Base-by-base conservation (phyloP, 2,113 vertebrate species). In the Cairina moschata region DNA sequence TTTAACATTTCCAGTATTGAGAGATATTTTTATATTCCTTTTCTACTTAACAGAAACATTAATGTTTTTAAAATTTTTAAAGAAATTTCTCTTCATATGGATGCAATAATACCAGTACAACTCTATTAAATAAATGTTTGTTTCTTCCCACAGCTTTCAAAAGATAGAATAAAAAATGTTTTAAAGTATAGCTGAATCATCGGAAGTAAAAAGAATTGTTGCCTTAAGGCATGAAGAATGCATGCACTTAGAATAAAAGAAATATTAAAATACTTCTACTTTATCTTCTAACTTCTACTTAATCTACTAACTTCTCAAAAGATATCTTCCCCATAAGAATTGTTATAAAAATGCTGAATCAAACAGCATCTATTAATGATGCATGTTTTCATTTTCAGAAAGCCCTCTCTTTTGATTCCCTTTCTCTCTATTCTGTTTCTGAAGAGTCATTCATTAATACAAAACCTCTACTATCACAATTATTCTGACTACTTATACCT, bases 1-100 rank as follows among this genome's bases (percentile, higher is more conserved):
- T 93, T 66, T 54, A 69, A 79, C 55, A 83, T 82, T 96, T 94
- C 77, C 79, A 87, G 54, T 52, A 71, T 62, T 82, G 42, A 74
- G 21, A 82, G 15, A 31, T 5, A 59, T 20, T 50, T 77, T 66
- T 77, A 6, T 65, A 69, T 56, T 46, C 23, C 29, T 65, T 88
- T 65, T 21, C 69, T 11, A 60, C 11, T 46, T 60, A 68, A 58
- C 63, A 86, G 44, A 75, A 86, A 52, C 8, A 4, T 20, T 38
- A 48, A 46, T 28, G 52, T 72, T 58, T 48, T 56, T 34, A 78
- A 75, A 48, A 38, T 8, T 42, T 7, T 52, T 29, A 54, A 85
- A 79, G 52, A 31, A 52, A 4, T 74, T 74, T 52, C 13, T 40
- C 6, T 77, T 67, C 28, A 59, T 12, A 7, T 14, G 8, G 17